Evolutionary conservation across 2,888 invertebrate genomes (phyloP).

Genomic region (Podabrus alpinus): DNA sequence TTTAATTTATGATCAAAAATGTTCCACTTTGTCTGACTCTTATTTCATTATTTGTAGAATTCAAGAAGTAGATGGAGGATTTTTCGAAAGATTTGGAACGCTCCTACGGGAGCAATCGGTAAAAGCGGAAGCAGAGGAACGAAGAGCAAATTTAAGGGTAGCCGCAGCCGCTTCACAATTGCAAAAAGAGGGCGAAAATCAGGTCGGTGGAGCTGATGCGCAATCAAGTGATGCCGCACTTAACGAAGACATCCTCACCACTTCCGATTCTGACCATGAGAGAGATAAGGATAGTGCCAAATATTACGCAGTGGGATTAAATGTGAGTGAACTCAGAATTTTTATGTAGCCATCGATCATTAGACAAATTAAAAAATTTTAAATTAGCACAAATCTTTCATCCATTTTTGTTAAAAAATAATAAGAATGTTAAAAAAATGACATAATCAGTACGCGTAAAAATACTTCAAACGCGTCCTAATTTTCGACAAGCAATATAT

Average conservation of each 20-base stretch:
- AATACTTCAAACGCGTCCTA: background rate
- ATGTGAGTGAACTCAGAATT: background rate
- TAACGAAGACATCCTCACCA: conserved; percentile 46
- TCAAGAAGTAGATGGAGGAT: conserved; percentile 81
- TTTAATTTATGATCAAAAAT: background rate
- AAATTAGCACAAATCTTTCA: background rate
- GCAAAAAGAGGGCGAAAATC: background rate
- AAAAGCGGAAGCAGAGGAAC: conserved; percentile 61
- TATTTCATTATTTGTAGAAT: conserved; percentile 61
- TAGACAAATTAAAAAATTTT: background rate
- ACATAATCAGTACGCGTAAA: conserved; percentile 2
- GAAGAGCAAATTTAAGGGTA: conserved; percentile 47
- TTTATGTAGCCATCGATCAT: background rate
- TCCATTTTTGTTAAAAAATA: background rate
- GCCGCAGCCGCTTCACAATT: conserved; percentile 48
- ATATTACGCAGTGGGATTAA: conserved; percentile 55
- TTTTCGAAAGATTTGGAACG: conserved; percentile 82
- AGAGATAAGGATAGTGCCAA: conserved; percentile 67
- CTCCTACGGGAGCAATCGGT: conserved; percentile 68
- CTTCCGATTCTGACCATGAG: conserved; percentile 59
- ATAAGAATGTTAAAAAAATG: background rate
- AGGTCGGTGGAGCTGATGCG: background rate
- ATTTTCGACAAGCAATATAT: background rate
- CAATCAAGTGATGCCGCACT: conserved; percentile 47
- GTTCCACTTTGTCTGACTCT: background rate